Base-by-base conservation (phyloP, 2,113 vertebrate genomes). In the Sebastes schlegelii region DNA sequence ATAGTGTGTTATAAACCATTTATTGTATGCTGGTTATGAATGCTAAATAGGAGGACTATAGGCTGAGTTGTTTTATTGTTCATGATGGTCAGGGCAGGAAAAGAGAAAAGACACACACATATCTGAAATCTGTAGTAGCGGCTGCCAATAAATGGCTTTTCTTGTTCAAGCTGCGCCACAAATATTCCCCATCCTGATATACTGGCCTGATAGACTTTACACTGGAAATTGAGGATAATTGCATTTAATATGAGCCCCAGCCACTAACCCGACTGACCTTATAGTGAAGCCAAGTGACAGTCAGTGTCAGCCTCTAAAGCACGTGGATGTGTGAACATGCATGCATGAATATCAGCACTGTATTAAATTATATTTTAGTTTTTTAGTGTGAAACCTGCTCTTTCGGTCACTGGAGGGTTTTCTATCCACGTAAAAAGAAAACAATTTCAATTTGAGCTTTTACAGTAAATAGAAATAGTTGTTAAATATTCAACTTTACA, bases 181-280 rank as follows among this genome's bases (percentile, higher is more conserved):
- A 63, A 21, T 34, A 10, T 55, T 74, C 55, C 62, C 55, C 62
- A 17, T 5, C 13, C 76, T 74, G 82, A 79, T 63, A 17, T 13
- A 42, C 55, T 13, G 65, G 46, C 19, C 65, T 69, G 68, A 55
- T 64, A 55, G 34, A 52, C 66, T 54, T 45, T 17, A 43, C 5
- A 23, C 48, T 26, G 55, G 16, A 54, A 43, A 71, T 55, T 71
- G 60, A 64, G 40, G 67, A 80, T 72, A 72, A 77, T 77, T 60
- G 61, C 61, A 4, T 80, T 64, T 80, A 23, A 80, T 58, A 45
- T 16, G 49, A 80, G 65, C 23, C 21, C 8, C 57, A 26, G 70
- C 7, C n/a, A 11, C 12, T 58, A 70, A 64, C 49, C 61, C 46
- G 83, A 66, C 49, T 13, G 34, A 34, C 34, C 34, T 34, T 34